Base-by-base conservation (phyloP, 1,140 invertebrate species). In the Drosophila melanica region DNA sequence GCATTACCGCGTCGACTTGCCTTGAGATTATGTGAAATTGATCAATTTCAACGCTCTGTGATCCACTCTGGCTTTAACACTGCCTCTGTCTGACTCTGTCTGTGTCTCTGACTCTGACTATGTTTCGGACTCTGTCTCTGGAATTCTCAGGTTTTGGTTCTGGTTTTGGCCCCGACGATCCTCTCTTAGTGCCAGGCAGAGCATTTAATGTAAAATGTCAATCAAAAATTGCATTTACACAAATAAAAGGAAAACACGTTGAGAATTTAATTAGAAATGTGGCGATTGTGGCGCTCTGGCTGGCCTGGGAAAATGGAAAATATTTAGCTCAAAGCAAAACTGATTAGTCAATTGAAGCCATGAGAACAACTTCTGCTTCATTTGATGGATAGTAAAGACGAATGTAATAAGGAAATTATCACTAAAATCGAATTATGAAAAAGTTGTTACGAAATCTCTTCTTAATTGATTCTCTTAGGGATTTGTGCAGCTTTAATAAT, bases 11-110 rank as follows among this genome's bases (percentile, higher is more conserved):
- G 77, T 80, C 80, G 84, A 89, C 77, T 89, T 84, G 84, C 85
- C 84, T 89, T 80, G 80, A 89, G 89, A 90, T 89, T 89, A 89
- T 89, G 80, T 89, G 84, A 89, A 89, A 89, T 89, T 89, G 84
- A 89, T 89, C 84, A 89, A 89, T 89, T 89, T 89, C 84, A 89
- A 89, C 84, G 84, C 79, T 78, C 67, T 44, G 53, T 18, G 30
- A 63, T 65, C 71, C 66, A 35, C 35, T 60, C 45, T 50, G 41
- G 4, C 12, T 45, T 59, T 11, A 20, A 4, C 18, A 51, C 35
- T 33, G 10, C 45, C 37, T 51, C 27, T 39, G 20, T 18, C 18
- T 2, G 37, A 42, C 37, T 27, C 30, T 20, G 44, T 10, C 60
- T 71, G 57, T 47, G 18, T 9, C 16, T 62, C 54, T 33, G 33